Evolutionary conservation across 1,140 invertebrate species (phyloP).

Genomic region (Trissolcus basalis): DNA sequence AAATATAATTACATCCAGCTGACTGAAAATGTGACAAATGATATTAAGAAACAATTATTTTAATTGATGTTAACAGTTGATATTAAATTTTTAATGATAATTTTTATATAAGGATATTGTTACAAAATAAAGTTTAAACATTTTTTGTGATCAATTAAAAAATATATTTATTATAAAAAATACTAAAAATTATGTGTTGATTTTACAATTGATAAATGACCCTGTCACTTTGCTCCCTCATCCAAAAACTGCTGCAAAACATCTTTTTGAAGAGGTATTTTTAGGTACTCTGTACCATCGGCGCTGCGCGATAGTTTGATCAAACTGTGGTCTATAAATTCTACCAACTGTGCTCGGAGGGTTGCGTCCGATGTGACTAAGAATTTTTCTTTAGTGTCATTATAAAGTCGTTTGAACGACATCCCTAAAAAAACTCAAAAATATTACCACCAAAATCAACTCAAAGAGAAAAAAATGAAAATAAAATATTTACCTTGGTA

Average conservation of each 20-base stretch:
- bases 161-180: conserved; percentile 1
- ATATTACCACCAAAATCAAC: conserved; percentile 4
- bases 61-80: too few relatives aligned
- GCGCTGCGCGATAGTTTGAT: conserved; percentile 85
- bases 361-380: conserved; percentile 93
- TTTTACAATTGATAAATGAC: neutral
- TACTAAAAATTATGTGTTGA: neutral
- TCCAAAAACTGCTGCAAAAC: conserved; percentile 88
- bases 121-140: too few relatives aligned
- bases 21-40: too few relatives aligned
- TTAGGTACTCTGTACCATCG: conserved; percentile 88
- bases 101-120: too few relatives aligned
- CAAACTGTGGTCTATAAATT: conserved; percentile 95
- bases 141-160: neutral
- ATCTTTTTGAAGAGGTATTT: conserved; percentile 85
- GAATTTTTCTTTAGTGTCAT: conserved; percentile 88
- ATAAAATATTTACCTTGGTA: conserved; percentile 80
- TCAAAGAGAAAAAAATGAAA: conserved; percentile 3
- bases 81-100: too few relatives aligned
- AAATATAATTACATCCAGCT: too few relatives aligned
- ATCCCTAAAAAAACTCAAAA: conserved; percentile 80
- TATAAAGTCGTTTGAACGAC: conserved; percentile 90
- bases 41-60: too few relatives aligned
- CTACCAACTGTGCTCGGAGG: conserved; percentile 90
- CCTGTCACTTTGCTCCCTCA: conserved; percentile 72